Evolutionary conservation across 2,888 invertebrate genomes (phyloP).

Genomic region (Scrobipalpa costella): DNA sequence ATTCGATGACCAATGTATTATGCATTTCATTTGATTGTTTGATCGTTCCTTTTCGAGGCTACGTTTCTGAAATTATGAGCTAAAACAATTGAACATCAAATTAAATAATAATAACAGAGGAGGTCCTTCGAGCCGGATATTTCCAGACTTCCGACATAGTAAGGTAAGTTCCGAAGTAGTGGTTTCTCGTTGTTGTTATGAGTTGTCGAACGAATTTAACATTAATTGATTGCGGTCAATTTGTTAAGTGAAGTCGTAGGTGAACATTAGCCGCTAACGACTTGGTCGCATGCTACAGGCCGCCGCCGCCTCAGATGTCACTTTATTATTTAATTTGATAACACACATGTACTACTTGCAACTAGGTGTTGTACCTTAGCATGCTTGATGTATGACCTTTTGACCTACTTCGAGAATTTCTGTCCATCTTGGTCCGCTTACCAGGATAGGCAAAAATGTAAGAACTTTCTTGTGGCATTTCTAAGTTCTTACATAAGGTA

Average conservation of each 20-base stretch:
- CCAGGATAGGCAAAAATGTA: too few relatives aligned
- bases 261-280: conserved; percentile 67
- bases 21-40: neutral
- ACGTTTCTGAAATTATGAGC: neutral
- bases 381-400: conserved; percentile 4
- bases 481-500: too few relatives aligned
- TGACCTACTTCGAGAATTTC: conserved; percentile 4
- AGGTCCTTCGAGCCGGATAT: conserved; percentile 28
- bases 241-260: conserved; percentile 67
- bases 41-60: neutral
- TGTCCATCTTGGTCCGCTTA: neutral
- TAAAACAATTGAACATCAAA: conserved; percentile 6
- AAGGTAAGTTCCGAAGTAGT: too few relatives aligned
- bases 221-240: conserved; percentile 60
- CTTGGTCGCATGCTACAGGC: conserved; percentile 60
- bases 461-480: too few relatives aligned
- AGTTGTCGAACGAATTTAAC: conserved; percentile 33
- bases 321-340: conserved; percentile 45
- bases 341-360: conserved; percentile 1
- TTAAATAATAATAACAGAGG: conserved; percentile 11
- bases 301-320: conserved; percentile 39
- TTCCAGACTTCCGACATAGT: conserved; percentile 16
- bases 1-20: conserved; percentile 2
- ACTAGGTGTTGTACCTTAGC: conserved; percentile 13
- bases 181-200: conserved; percentile 5